Conservation (phyloP, 1,140 invertebrate genomes). For the Micrasema minimum region DNA sequence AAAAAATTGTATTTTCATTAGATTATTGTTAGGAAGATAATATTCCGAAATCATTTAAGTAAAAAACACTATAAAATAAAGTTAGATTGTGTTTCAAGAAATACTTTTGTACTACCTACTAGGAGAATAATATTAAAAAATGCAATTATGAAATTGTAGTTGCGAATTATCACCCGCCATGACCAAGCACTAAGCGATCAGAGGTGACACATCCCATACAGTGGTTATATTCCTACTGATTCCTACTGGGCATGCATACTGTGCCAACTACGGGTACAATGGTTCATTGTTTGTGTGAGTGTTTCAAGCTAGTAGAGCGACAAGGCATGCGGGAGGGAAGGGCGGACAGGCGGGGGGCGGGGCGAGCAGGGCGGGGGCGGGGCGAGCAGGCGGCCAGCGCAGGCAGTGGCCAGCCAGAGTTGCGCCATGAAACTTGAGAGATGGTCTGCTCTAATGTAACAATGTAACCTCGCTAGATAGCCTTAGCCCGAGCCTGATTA, state of each 20-base stretch:
- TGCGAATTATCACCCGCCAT: constrained; percentile 7
- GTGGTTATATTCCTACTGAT: no score
- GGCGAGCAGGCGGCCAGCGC: constrained; percentile 42
- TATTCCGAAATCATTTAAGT: no score
- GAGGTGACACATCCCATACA: no score
- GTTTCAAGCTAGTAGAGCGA: no score
- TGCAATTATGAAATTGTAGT: neutral
- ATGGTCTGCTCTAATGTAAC: constrained; percentile 53
- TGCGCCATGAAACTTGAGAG: constrained; percentile 54
- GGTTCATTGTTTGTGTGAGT: no score
- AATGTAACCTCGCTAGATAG: constrained; percentile 47
- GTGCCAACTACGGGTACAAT: no score
- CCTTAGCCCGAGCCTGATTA: constrained; percentile 44
- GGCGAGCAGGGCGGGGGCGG: constrained; percentile 9
- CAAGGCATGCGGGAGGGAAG: neutral
- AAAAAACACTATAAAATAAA: no score
- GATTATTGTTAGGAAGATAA: neutral
- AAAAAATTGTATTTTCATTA: neutral
- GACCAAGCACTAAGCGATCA: no score
- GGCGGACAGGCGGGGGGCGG: constrained; percentile 7
- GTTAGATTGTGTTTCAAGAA: neutral
- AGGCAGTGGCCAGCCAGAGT: constrained; percentile 52
- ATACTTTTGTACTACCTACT: no score
- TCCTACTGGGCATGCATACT: no score
- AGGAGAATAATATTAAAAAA: neutral